Evolutionary conservation across 2,888 invertebrate genomes (phyloP), one percentile per base, ranked within the genome.

Genomic region (Hyalella azteca): DNA sequence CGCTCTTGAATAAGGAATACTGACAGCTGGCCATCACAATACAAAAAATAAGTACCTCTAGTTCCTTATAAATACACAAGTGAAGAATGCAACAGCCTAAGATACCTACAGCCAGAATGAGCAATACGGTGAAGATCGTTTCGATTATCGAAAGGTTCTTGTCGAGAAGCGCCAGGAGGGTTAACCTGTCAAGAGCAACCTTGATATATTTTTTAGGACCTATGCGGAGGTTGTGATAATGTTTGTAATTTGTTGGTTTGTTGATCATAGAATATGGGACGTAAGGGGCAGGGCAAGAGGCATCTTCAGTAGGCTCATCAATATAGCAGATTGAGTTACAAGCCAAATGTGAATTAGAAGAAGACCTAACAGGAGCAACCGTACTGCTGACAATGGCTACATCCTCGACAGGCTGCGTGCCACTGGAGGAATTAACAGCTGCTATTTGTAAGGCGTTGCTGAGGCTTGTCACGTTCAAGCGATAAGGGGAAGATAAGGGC

Each of bases 1-100:
- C 99, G 88, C 97, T 97, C 89, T 98, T 98, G 85, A 98, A 89
- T 85, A 98, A 89, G 0, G 97, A 97, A 88, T 98, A 99, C 88
- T 99, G 99, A 87, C 97, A 96, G 22, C 97, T 94, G 0, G 98
- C 98, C 86, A 98, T 96, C n/a, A 98, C 95, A 86, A 97, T 94
- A 89, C 98, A 98, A 88, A 99, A 96, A 87, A 97, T 90, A 88
- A 98, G 95, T 22, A 97, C 95, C 86, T 93, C 94, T 78, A 98
- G 91, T 88, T 99, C 98, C 86, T 92, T 92, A 89, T 96, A 98
- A 88, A 96, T 94, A 76, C 93, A 93, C 73, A 93, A 90, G 87
- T 93, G 93, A 9, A 98, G 90, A 41, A 97, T 91, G 82, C 93
- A 90, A 0, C 95, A 93, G 1, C 97, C 97, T 78, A 98, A 89